Evolutionary conservation across 2,888 invertebrate genomes (phyloP).

Genomic region (Chymomyza caudatula): DNA sequence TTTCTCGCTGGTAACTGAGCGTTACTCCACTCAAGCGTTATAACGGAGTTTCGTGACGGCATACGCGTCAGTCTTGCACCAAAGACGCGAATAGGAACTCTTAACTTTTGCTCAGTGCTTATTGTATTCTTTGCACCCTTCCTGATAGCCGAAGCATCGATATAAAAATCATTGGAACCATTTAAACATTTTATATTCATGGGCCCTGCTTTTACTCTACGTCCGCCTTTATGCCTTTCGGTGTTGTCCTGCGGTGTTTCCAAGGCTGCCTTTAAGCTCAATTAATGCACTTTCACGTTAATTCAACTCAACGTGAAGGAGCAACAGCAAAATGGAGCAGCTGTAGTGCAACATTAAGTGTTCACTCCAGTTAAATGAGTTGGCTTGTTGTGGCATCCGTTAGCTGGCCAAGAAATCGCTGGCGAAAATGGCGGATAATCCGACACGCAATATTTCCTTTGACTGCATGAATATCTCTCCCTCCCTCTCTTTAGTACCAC

Average conservation of each 20-base stretch:
- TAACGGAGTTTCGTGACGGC: no score
- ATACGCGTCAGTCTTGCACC: no score
- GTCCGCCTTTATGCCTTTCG: not conserved
- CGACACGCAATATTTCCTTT: conserved; percentile 14
- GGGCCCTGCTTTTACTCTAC: not conserved
- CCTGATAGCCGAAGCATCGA: not conserved
- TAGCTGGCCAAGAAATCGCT: not conserved
- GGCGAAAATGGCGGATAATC: conserved; percentile 24
- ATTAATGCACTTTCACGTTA: conserved; percentile 69
- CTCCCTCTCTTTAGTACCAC: not conserved
- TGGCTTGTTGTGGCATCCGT: conserved; percentile 34
- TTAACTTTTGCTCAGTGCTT: no score
- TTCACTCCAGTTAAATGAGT: conserved; percentile 66
- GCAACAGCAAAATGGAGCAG: conserved; percentile 10
- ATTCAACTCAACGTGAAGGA: conserved; percentile 36
- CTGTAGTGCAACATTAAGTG: conserved; percentile 44
- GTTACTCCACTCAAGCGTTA: no score
- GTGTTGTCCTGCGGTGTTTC: conserved; percentile 21
- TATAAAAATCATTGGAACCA: conserved; percentile 14
- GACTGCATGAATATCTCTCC: not conserved
- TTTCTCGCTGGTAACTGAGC: no score
- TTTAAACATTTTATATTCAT: conserved; percentile 16
- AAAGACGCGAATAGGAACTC: no score
- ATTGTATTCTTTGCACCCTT: not conserved
- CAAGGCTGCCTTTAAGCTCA: conserved; percentile 53